Evolutionary conservation across 2,797 vertebrate species (phyloP), one percentile per base, ranked within the genome.

Genomic region (Pteropus rufus): DNA sequence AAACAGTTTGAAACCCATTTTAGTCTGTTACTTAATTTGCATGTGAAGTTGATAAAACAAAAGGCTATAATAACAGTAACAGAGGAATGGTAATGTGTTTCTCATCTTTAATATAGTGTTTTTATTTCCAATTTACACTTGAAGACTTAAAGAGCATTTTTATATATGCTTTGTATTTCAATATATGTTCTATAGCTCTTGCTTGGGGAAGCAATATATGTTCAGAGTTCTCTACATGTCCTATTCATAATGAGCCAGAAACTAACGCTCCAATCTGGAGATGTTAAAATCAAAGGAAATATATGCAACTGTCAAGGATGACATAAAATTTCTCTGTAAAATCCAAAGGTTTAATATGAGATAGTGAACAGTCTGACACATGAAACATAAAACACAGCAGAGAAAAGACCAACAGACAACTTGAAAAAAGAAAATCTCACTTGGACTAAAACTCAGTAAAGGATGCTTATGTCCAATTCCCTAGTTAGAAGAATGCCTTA

Each of bases 31-130:
- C 12, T 81, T 96, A 76, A 92, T 89, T 79, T 96, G 41, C 36
- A 89, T 95, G 49, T 86, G 36, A 93, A 76, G n/a, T 75, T 93
- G 24, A 88, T 91, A 69, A 93, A 94, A 94, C 18, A 75, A 65
- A 86, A 95, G 18, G 39, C 36, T 84, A 92, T 24, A 85, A 18
- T 73, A 95, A 65, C 19, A 72, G 58, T 75, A 95, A 75, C 80
- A 94, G 76, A 83, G 2, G 5, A 39, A 83, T 21, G 12, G 23
- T 93, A 11, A 62, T n/a, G 29, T 65, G 3, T 62, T 81, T 90
- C 12, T 90, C 39, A 93, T 67, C 24, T 76, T 90, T 96, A 94
- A 70, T 36, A 44, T 3, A 26, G 31, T 84, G 56, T 73, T 95
- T 95, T 90, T 88, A 49, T 67, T 62, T 89, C 36, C 69, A 81